Evolutionary conservation across 2,113 vertebrate genomes (phyloP), one percentile per base, ranked within the genome.

Genomic region (Salminus brasiliensis): DNA sequence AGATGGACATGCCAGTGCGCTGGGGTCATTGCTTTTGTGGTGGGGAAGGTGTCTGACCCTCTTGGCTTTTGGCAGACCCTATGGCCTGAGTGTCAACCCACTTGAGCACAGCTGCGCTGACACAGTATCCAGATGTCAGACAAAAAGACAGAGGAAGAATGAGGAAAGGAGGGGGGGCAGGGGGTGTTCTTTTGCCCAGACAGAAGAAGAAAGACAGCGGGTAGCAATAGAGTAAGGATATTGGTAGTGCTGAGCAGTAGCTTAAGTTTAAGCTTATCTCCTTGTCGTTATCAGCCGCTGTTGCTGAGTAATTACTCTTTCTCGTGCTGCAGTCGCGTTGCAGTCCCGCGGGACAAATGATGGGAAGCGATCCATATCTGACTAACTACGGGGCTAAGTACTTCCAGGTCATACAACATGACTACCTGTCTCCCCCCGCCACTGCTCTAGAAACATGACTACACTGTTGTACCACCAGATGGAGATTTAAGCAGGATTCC

Each of bases 321-420:
- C 23, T 73, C 27, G 52, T 57, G 43, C 47, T 74, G 39, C 52
- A 66, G 34, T 68, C 79, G 83, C 72, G 83, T 85, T 82, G 85
- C 72, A 66, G 65, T 86, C 89, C 86, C 87, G 85, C 88, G 86
- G 90, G 91, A 93, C 90, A 90, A 90, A 91, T 88, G 86, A 89
- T 84, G 85, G 86, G 90, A 91, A 87, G 85, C 89, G 91, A 91
- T 91, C 89, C 89, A 90, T 78, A 84, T 89, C 89, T 87, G 70
- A 0, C 78, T 36, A 80, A 80, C 75, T 23, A 41, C 63, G 43
- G 68, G 68, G 59, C 84, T 91, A 88, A 93, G 91, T 91, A 76
- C 74, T 86, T 90, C 87, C 90, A 91, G 89, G 85, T 82, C 69
- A 25, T 8, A 67, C 21, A 7, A 69, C 57, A 52, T 41, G 67